These are phyloP conservation scores for Vidua macroura DNA, from an alignment of 2,113 vertebrate species.

Conservation along the genomic window DNA sequence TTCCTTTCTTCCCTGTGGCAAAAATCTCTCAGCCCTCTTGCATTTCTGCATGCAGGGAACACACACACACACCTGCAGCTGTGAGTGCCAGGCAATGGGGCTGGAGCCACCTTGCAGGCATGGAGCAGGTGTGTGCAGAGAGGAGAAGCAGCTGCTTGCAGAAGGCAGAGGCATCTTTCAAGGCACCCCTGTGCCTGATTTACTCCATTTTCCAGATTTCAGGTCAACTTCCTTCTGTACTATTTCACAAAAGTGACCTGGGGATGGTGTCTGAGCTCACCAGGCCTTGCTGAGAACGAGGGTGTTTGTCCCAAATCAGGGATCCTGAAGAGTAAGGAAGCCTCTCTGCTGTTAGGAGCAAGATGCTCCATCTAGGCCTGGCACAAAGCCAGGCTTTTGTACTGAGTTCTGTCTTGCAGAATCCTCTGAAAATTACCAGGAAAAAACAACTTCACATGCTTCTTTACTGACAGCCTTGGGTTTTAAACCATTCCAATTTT, in stretches of 20 bases:
- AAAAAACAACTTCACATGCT: not conserved
- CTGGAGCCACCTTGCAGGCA: not conserved
- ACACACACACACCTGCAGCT: not conserved
- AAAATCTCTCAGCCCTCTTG: not conserved
- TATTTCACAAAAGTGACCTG: not conserved
- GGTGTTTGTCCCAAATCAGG: not conserved
- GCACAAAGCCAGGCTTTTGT: not conserved
- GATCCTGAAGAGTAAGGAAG: not conserved
- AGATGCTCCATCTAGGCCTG: not conserved
- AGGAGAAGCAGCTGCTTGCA: not conserved
- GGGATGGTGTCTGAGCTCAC: not conserved
- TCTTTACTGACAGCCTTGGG: not conserved
- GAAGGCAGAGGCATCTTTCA: not conserved
- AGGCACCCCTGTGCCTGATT: not conserved
- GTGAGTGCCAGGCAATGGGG: not conserved
- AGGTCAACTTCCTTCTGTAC: not conserved
- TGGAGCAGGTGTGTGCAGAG: not conserved
- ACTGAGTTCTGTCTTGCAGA: not conserved
- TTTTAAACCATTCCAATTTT: constrained; percentile 16
- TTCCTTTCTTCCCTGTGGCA: not conserved
- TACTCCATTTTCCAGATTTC: not conserved
- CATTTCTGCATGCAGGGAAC: not conserved
- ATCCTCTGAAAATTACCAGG: not conserved
- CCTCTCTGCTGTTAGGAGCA: not conserved
- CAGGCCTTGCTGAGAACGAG: not conserved